A percentile compares a stretch with the other conserved stretches of the same genome.
phyloP scores from a whole-genome alignment of 2,797 vertebrate species.

The Pseudochirops cupreus region DNA sequence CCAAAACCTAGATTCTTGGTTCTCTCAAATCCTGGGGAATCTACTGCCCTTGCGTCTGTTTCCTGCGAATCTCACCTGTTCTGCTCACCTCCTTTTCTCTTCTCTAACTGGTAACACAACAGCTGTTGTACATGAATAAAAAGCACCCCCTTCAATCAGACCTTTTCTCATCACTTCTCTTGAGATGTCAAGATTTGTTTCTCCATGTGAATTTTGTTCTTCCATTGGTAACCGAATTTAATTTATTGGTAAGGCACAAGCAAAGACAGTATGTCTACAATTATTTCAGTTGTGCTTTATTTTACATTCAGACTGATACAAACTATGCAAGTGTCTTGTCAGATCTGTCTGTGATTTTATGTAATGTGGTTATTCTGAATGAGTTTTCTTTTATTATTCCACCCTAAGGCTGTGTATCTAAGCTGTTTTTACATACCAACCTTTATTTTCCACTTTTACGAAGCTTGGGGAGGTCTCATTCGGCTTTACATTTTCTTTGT shows the following conservation, averaged over 20 bases:
- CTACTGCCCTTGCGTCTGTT: background rate
- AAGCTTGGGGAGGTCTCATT: slow-evolving; percentile 92
- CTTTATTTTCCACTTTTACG: slow-evolving; percentile 94
- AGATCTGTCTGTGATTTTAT: background rate
- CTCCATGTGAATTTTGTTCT: background rate
- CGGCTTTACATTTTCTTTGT: slow-evolving; percentile 95
- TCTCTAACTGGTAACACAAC: background rate
- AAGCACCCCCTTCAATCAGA: background rate
- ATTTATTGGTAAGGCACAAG: background rate
- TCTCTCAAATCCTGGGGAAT: background rate
- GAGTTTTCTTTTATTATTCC: background rate
- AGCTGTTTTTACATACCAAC: slow-evolving; percentile 84
- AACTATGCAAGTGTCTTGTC: background rate
- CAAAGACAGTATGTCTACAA: background rate
- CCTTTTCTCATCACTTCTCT: background rate
- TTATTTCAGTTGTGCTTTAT: background rate
- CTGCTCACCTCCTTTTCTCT: background rate
- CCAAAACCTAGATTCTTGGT: background rate
- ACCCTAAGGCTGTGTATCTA: background rate
- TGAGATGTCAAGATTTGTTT: background rate
- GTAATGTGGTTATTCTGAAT: background rate
- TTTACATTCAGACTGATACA: background rate
- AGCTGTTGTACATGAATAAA: background rate
- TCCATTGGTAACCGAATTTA: background rate
- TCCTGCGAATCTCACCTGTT: background rate